phyloP scores from a whole-genome alignment of 37 sponge, comb jelly and placozoan genomes.

The Oopsacas minuta region DNA sequence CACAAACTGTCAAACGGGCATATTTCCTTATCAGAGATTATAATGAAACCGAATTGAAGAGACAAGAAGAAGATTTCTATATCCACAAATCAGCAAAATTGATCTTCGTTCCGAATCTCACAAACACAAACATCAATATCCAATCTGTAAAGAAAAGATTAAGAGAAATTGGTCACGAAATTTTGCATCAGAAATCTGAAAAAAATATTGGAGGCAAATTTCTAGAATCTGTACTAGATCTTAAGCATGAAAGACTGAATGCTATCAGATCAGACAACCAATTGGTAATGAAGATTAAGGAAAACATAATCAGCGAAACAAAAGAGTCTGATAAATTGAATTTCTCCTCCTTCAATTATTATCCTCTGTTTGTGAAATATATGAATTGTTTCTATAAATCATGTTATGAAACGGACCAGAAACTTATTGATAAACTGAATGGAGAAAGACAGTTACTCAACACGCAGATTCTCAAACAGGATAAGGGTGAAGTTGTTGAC shows the following conservation, averaged over 20 bases:
- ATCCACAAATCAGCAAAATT: background rate
- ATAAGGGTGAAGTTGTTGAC: background rate
- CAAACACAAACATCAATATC: background rate
- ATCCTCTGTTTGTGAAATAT: background rate
- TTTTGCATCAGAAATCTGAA: background rate
- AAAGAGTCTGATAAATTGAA: background rate
- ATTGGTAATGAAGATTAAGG: background rate
- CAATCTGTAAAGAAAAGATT: background rate
- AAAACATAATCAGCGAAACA: background rate
- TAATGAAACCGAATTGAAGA: background rate
- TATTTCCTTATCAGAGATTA: background rate
- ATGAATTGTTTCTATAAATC: background rate
- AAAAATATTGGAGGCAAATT: background rate
- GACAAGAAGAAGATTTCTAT: background rate
- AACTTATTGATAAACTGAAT: background rate
- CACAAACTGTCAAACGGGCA: background rate
- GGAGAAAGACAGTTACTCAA: background rate
- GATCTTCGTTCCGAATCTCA: background rate
- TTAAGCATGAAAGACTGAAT: background rate
- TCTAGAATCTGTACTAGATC: background rate
- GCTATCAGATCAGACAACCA: background rate
- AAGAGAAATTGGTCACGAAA: slow-evolving; percentile 8
- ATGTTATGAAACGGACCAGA: background rate
- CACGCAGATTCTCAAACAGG: background rate
- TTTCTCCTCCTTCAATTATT: background rate